These are phyloP conservation scores for Stichodactyla helianthus DNA, from an alignment of 64 coral and sea anemone genomes.

Conservation along the genomic window DNA sequence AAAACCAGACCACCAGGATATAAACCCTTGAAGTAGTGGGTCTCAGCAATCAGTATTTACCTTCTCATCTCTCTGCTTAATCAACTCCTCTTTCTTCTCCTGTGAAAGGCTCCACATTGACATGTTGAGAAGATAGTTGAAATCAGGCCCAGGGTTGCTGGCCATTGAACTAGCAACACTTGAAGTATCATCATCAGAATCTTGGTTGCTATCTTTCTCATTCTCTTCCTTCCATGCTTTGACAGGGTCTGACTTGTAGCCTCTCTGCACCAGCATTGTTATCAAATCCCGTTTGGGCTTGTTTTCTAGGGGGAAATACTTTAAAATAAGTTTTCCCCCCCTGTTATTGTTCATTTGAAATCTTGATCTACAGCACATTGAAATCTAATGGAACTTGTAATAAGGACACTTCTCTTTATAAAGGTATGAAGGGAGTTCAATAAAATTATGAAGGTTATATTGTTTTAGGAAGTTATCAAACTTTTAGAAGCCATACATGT, in stretches of 20 bases:
- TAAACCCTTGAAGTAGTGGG: too few species aligned
- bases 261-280: constrained; percentile 58
- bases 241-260: constrained; percentile 80
- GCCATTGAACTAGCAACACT: constrained; percentile 63
- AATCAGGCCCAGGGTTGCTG: constrained; percentile 74
- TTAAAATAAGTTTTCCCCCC: not conserved
- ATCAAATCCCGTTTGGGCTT: constrained; percentile 68
- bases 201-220: not conserved
- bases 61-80: constrained; percentile 89
- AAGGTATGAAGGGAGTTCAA: too few species aligned
- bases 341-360: too few species aligned
- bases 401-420: too few species aligned
- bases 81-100: constrained; percentile 91
- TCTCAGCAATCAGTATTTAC: not conserved
- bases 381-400: too few species aligned
- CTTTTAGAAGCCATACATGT: too few species aligned
- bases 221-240: constrained; percentile 74
- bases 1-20: too few species aligned
- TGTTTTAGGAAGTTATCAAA: too few species aligned
- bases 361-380: too few species aligned
- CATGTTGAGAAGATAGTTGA: constrained; percentile 82
- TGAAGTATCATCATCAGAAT: constrained; percentile 52
- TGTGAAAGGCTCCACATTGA: constrained; percentile 66
- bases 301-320: constrained; percentile 59
- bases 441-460: too few species aligned